Evolutionary conservation across 2,797 vertebrate species (phyloP).

Genomic region (Crypturellus tataupa): DNA sequence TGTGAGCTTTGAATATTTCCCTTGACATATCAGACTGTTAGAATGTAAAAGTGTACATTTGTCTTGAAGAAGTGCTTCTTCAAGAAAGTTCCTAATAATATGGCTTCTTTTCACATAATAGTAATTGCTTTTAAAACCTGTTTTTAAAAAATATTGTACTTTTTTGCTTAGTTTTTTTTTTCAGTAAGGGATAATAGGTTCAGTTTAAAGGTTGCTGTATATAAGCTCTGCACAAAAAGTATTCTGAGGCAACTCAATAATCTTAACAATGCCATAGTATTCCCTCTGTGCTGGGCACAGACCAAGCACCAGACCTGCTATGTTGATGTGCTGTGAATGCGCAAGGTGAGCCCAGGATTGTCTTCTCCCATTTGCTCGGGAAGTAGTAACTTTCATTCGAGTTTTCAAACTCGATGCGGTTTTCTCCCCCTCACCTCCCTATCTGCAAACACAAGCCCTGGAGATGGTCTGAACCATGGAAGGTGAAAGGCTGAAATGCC

Average conservation of each 20-base stretch:
- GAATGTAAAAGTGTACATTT: background rate
- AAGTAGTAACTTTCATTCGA: background rate
- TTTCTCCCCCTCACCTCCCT: background rate
- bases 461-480: background rate
- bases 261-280: background rate
- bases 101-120: background rate
- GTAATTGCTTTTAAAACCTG: background rate
- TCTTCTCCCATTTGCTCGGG: background rate
- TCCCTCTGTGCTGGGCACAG: background rate
- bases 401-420: background rate
- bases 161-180: background rate
- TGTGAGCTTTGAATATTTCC: background rate
- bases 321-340: background rate
- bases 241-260: background rate
- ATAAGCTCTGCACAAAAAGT: background rate
- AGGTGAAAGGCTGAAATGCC: background rate
- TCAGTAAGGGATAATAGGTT: background rate
- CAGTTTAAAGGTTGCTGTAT: background rate
- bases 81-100: slow-evolving; percentile 18
- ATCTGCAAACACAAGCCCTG: background rate
- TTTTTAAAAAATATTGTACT: background rate
- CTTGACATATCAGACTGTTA: background rate
- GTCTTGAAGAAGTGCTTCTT: background rate
- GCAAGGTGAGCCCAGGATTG: background rate
- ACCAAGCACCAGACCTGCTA: background rate